phyloP scores from a whole-genome alignment of 2,888 invertebrate genomes.

The Ethmia dodecea region DNA sequence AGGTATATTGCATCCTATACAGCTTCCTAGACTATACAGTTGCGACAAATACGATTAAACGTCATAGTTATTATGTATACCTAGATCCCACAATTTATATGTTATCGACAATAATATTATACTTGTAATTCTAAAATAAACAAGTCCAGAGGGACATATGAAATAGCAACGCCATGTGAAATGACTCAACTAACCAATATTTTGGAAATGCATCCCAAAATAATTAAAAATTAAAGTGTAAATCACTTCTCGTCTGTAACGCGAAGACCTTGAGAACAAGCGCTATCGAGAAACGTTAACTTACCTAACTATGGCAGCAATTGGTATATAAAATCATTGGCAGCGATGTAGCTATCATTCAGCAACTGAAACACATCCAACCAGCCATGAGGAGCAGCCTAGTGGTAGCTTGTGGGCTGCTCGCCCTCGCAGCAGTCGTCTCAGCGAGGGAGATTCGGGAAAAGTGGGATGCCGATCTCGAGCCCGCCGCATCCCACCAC shows the following conservation, averaged over 20 bases:
- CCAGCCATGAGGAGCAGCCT: slow-evolving; percentile 54
- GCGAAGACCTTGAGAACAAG: slow-evolving; percentile 44
- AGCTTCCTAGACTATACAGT: too few species aligned
- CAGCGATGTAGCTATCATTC: slow-evolving; percentile 54
- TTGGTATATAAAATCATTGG: slow-evolving; percentile 63
- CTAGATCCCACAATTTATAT: too few species aligned
- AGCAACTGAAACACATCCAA: slow-evolving; percentile 35
- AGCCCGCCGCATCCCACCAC: slow-evolving; percentile 63
- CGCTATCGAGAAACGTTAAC: slow-evolving; percentile 36
- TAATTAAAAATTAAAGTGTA: slow-evolving; percentile 38
- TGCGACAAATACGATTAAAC: too few species aligned
- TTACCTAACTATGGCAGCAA: slow-evolving; percentile 48
- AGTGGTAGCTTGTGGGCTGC: slow-evolving; percentile 54
- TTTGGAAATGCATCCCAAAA: slow-evolving; percentile 8
- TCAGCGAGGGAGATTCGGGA: slow-evolving; percentile 69
- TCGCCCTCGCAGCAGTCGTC: slow-evolving; percentile 67
- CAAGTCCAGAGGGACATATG: neutral
- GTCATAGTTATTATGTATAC: too few species aligned
- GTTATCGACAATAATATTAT: too few species aligned
- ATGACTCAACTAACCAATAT: too few species aligned
- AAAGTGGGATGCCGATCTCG: slow-evolving; percentile 69
- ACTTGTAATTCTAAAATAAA: too few species aligned
- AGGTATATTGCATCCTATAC: too few species aligned
- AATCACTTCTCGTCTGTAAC: slow-evolving; percentile 35
- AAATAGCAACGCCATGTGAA: neutral